Evolutionary conservation across 1,140 invertebrate genomes (phyloP).

Genomic region (Hycleus cichorii): DNA sequence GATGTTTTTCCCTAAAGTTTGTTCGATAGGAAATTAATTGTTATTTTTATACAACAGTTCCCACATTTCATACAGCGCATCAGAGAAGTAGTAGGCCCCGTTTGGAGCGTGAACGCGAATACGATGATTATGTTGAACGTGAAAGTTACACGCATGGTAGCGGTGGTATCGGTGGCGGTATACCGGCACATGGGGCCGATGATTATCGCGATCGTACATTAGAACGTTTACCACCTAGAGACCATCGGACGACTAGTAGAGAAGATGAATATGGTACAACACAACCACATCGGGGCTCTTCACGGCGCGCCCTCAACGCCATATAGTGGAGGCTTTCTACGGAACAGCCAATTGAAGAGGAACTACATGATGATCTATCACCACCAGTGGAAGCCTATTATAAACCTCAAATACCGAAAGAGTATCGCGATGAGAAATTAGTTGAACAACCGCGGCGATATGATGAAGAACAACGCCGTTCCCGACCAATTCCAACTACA

Average conservation of each 20-base stretch:
- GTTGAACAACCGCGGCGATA: conserved; percentile 17
- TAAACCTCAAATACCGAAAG: conserved; percentile 38
- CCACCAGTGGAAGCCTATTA: conserved; percentile 32
- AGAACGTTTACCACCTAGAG: conserved; percentile 29
- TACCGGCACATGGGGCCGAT: conserved; percentile 29
- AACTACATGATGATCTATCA: conserved; percentile 37
- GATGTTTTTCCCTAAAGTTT: background rate
- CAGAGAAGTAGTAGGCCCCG: conserved; percentile 31
- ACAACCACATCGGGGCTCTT: conserved; percentile 44
- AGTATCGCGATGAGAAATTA: conserved; percentile 34
- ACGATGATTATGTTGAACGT: conserved; percentile 41
- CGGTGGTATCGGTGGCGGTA: background rate
- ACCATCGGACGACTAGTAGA: conserved; percentile 29
- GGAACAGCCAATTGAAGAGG: conserved; percentile 42
- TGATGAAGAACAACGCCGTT: conserved; percentile 21
- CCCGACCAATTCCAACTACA: too few species aligned
- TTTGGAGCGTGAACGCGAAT: conserved; percentile 41
- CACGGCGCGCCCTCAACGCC: conserved; percentile 46
- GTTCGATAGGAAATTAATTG: background rate
- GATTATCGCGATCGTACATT: conserved; percentile 33
- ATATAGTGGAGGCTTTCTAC: conserved; percentile 46
- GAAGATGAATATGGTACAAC: conserved; percentile 43
- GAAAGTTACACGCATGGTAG: conserved; percentile 17
- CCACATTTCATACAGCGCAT: conserved; percentile 36
- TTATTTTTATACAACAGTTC: conserved; percentile 27